These are phyloP conservation scores for Hippopotamyrus pictus DNA, from an alignment of 2,797 vertebrate genomes.

Conservation along the genomic window DNA sequence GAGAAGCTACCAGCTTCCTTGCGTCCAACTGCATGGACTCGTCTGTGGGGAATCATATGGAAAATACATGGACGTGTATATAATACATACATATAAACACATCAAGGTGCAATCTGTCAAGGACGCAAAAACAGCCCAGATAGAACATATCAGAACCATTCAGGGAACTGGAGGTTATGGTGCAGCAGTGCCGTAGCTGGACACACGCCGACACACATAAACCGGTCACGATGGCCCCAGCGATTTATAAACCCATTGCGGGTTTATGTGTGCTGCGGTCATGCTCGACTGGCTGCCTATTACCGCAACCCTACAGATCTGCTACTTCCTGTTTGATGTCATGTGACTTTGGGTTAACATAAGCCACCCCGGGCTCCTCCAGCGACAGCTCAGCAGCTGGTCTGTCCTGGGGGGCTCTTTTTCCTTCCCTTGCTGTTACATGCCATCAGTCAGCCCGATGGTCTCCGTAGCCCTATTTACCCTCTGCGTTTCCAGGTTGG, in stretches of 20 bases:
- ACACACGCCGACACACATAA: no score
- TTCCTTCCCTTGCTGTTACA: not conserved
- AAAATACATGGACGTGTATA: not conserved
- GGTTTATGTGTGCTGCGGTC: not conserved
- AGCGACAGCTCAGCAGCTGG: not conserved
- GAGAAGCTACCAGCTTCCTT: conserved; percentile 8
- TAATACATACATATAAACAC: not conserved
- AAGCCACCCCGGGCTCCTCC: not conserved
- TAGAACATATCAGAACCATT: not conserved
- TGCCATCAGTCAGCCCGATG: conserved; percentile 21
- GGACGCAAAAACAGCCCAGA: not conserved
- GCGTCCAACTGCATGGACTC: not conserved
- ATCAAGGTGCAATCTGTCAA: not conserved
- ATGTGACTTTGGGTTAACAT: not conserved
- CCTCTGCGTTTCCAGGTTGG: conserved; percentile 2
- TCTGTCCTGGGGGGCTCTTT: not conserved
- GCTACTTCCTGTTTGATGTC: not conserved
- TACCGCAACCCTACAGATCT: not conserved
- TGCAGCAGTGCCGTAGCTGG: not conserved
- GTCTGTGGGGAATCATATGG: not conserved
- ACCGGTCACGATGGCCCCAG: not conserved
- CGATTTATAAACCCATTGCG: not conserved
- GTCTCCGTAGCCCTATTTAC: conserved; percentile 23
- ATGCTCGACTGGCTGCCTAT: not conserved
- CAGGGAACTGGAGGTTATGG: not conserved